Evolutionary conservation across 2,888 invertebrate species (phyloP), one percentile per base, ranked within the genome.

Genomic region (Lamellibrachia satsuma): DNA sequence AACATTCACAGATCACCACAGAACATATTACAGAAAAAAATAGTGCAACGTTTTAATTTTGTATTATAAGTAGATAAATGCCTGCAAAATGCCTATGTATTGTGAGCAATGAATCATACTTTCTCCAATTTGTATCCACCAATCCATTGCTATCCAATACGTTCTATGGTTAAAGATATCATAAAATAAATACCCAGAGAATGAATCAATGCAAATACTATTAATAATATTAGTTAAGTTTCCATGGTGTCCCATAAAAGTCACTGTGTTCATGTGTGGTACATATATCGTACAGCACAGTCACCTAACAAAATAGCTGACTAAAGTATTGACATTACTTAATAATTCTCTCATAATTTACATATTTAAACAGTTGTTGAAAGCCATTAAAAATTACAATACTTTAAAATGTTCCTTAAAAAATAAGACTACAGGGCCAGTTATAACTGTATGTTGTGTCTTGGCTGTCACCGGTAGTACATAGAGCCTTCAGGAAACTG

Each of bases 311-410:
- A 15, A 75, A 75, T 4, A 75, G 75, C 75, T 75, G 22, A 22
- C n/a, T 75, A 75, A 75, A 75, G 75, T 75, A 75, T 75, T 75
- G 22, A 75, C 75, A 75, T n/a, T 75, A 15, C 75, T 75, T 75
- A 75, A 75, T 22, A 4, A 75, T 39, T 39, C 39, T 39, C 22
- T 75, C 22, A 22, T 22, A 75, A 75, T 75, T n/a, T 6, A 75
- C 15, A n/a, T 75, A 75, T 75, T 75, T 75, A 75, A 15, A 75
- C n/a, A 4, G 22, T 75, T 75, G 15, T 2, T 75, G 6, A 22
- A 75, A 75, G 22, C n/a, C n/a, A 4, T 75, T 22, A 22, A 75
- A 75, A n/a, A 75, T 22, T 4, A 1, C 39, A 39, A 39, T 39
- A 39, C 39, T 1, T 22, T 22, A 75, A 3, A 75, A 75, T 9